phyloP scores from a whole-genome alignment of 2,797 vertebrate species.

The Microcaecilia unicolor region DNA sequence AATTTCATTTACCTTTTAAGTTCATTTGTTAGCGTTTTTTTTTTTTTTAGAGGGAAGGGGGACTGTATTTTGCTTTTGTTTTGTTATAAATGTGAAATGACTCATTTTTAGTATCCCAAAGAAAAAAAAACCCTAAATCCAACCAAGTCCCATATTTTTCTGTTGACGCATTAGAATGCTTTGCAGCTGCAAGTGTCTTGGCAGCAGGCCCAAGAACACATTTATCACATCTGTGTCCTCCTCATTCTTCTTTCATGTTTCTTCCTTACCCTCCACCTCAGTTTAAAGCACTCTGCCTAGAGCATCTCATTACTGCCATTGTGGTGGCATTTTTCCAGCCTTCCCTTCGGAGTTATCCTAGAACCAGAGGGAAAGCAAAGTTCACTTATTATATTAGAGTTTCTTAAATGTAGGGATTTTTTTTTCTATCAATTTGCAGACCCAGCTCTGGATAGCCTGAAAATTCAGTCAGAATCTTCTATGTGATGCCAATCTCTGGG shows the following conservation, averaged over 20 bases:
- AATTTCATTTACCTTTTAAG: no score
- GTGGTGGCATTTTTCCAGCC: background rate
- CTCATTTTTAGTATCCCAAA: no score
- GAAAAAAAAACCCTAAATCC: no score
- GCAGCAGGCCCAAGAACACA: conserved; percentile 17
- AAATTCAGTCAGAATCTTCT: no score
- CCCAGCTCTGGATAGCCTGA: no score
- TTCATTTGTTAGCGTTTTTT: no score
- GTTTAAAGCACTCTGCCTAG: conserved; percentile 19
- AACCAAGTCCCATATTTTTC: background rate
- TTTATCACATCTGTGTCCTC: conserved; percentile 19
- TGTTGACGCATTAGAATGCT: conserved; percentile 12
- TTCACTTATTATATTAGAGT: conserved; percentile 5
- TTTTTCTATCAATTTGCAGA: no score
- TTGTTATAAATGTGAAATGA: no score
- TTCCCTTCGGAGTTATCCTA: conserved; percentile 3
- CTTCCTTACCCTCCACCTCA: conserved; percentile 7
- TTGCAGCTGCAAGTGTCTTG: conserved; percentile 18
- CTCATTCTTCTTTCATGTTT: conserved; percentile 20
- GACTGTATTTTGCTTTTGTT: no score
- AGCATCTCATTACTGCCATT: conserved; percentile 22
- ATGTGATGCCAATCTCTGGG: no score
- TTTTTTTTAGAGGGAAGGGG: no score
- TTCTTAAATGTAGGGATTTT: no score
- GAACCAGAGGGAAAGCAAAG: background rate